These are phyloP conservation scores for Megaleporinus macrocephalus DNA, from an alignment of 2,113 vertebrate genomes.

Conservation along the genomic window DNA sequence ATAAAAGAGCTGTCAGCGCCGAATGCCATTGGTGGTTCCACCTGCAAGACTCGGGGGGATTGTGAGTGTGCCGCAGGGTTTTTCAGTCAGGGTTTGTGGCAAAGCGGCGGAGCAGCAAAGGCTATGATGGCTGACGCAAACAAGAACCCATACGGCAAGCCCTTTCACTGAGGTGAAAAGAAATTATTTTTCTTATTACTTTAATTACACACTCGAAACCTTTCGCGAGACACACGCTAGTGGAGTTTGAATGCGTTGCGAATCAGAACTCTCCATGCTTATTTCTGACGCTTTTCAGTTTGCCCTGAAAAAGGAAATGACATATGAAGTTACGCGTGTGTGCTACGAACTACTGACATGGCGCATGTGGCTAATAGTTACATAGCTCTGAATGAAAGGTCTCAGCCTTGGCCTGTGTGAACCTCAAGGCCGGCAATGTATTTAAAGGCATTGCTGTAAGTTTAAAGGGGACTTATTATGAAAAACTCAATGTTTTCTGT, in stretches of 20 bases:
- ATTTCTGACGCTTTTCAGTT: background rate
- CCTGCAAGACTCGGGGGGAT: background rate
- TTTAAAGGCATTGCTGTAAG: no score
- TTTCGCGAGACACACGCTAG: background rate
- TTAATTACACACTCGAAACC: background rate
- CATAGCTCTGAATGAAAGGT: background rate
- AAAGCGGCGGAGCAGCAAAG: background rate
- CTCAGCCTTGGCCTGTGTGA: background rate
- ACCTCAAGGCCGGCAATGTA: background rate
- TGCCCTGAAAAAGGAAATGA: background rate
- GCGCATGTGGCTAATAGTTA: background rate
- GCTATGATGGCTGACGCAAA: background rate
- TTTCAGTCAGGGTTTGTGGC: background rate
- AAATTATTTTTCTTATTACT: background rate
- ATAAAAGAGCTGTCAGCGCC: conserved; percentile 28
- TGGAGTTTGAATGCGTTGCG: background rate
- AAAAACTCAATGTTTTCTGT: no score
- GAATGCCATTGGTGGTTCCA: background rate
- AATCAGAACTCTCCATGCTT: background rate
- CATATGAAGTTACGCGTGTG: no score
- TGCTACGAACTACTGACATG: background rate
- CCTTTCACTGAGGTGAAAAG: background rate
- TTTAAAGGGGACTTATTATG: no score
- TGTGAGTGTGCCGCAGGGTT: background rate
- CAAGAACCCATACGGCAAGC: background rate